phyloP scores from a whole-genome alignment of 2,113 vertebrate species.

The Hippocampus comes region DNA sequence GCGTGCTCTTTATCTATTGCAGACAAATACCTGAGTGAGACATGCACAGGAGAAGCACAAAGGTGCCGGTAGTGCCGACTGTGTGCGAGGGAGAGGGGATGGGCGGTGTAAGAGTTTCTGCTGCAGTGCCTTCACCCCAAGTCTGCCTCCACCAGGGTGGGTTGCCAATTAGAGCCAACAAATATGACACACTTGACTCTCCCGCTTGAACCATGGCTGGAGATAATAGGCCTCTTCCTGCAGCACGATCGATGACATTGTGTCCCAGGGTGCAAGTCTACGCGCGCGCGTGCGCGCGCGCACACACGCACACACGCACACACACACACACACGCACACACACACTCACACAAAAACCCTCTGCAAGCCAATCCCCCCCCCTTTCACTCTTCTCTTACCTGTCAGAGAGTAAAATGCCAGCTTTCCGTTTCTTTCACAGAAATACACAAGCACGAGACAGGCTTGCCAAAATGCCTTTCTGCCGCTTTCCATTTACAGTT shows the following conservation, averaged over 20 bases:
- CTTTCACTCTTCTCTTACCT: constrained; percentile 27
- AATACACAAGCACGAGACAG: constrained; percentile 11
- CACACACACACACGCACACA: background rate
- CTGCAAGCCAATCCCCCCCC: background rate
- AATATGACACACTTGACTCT: constrained; percentile 75
- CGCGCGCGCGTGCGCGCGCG: no score
- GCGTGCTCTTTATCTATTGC: constrained; percentile 9
- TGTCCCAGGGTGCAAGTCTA: constrained; percentile 65
- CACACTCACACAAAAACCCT: constrained; percentile 15
- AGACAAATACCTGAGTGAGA: constrained; percentile 7
- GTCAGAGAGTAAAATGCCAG: constrained; percentile 58
- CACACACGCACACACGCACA: no score
- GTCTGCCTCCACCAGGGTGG: constrained; percentile 55
- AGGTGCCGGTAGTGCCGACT: background rate
- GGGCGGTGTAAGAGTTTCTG: constrained; percentile 27
- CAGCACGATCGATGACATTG: constrained; percentile 70
- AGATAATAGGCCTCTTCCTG: constrained; percentile 74
- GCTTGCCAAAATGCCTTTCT: constrained; percentile 14
- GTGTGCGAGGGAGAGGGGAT: constrained; percentile 5
- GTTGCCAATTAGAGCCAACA: constrained; percentile 74
- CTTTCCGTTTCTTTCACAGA: constrained; percentile 42
- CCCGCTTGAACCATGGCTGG: constrained; percentile 72
- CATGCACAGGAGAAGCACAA: constrained; percentile 17
- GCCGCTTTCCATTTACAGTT: background rate
- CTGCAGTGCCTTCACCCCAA: constrained; percentile 45